These are phyloP conservation scores for Struthidea cinerea DNA, from an alignment of 2,113 vertebrate species.

Conservation along the genomic window DNA sequence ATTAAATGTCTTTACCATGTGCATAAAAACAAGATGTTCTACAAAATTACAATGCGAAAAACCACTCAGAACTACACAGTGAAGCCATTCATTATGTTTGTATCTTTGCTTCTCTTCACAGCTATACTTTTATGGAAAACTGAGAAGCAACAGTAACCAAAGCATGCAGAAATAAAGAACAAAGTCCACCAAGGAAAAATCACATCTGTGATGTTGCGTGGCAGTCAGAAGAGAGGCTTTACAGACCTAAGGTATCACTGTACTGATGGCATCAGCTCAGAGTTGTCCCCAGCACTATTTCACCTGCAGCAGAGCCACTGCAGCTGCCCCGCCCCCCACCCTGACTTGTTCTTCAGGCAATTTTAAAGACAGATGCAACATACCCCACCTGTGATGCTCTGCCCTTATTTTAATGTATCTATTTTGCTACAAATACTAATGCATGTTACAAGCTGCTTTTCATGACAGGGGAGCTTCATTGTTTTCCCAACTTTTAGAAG, in stretches of 20 bases:
- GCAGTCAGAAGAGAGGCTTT: not conserved
- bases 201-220: not conserved
- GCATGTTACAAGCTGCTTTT: not conserved
- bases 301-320: not conserved
- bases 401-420: not conserved
- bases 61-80: not conserved
- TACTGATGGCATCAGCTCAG: not conserved
- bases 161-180: not conserved
- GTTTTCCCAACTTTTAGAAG: not conserved
- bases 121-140: not conserved
- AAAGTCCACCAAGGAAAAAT: not conserved
- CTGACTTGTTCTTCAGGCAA: not conserved
- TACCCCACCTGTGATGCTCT: not conserved
- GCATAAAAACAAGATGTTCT: not conserved
- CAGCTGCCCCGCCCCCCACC: not conserved
- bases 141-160: not conserved
- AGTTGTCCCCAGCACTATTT: not conserved
- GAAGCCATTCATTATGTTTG: not conserved
- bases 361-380: not conserved
- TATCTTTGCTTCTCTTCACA: not conserved
- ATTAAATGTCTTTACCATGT: not conserved
- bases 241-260: not conserved
- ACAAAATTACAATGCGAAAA: not conserved
- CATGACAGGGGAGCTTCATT: not conserved
- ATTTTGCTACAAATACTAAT: not conserved